Conservation (phyloP, 2,888 invertebrate species). For the Monoplex corrugatus region DNA sequence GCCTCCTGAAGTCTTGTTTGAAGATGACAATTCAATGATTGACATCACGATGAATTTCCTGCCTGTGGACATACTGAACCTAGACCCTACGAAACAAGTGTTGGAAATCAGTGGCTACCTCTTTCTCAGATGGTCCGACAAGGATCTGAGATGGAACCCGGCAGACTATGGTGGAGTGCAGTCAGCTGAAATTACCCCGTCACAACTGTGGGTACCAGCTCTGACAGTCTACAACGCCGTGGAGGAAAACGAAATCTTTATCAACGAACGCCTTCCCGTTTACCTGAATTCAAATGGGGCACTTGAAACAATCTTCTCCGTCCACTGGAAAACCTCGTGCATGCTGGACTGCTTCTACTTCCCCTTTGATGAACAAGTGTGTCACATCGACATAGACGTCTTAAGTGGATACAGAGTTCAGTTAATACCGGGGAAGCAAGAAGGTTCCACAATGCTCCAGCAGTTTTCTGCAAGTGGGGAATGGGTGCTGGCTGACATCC, state of each 20-base stretch:
- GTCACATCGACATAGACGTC: not conserved
- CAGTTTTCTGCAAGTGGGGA: not conserved
- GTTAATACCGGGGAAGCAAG: not conserved
- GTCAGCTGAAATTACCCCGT: not conserved
- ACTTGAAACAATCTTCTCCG: not conserved
- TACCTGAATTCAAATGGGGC: not conserved
- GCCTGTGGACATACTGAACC: constrained; percentile 15
- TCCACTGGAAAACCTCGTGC: not conserved
- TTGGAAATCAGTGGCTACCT: constrained; percentile 10
- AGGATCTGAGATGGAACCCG: constrained; percentile 8
- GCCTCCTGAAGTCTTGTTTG: not conserved
- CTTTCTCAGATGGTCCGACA: not conserved
- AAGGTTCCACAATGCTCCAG: not conserved
- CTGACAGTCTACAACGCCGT: not conserved
- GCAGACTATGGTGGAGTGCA: constrained; percentile 8
- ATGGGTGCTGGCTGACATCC: not conserved
- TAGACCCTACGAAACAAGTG: not conserved
- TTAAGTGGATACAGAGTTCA: not conserved
- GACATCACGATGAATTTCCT: not conserved
- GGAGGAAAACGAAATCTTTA: not conserved
- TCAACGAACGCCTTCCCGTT: not conserved
- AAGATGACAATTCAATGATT: not conserved
- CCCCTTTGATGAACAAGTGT: constrained; percentile 20
- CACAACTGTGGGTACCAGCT: constrained; percentile 6
- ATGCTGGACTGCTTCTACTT: constrained; percentile 12